Base-by-base conservation (phyloP, 2,797 vertebrate genomes). In the Diceros bicornis region DNA sequence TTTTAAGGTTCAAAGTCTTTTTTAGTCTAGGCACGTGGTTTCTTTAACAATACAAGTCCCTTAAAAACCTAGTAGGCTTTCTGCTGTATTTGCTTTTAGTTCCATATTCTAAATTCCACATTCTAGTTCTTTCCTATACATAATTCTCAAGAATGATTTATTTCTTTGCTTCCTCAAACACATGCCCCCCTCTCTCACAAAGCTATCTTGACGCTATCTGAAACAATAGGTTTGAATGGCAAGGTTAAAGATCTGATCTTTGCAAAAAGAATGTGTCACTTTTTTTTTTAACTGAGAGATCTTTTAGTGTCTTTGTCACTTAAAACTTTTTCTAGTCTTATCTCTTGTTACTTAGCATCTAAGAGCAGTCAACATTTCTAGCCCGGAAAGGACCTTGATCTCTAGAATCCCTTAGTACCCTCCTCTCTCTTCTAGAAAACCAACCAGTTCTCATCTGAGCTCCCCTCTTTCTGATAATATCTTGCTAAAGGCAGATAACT, bases 41-140 rank as follows among this genome's bases (percentile, higher is more conserved):
- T 89, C 37, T 59, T 37, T 78, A 77, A 81, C 61, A 66, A 10
- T 81, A 52, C 20, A 79, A 89, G 84, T 95, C 34, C 69, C 68
- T 92, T 68, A 27, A 41, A 57, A 94, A 91, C 7, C 12, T 82
- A 75, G 20, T 92, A 77, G 52, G 11, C 18, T 89, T 94, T 89
- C n/a, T 69, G n/a, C 57, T 68, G 6, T 85, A 85, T 78, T 85
- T 93, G 17, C 44, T 94, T 96, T 94, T 83, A 61, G 17, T 66
- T 83, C 75, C 44, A 57, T 55, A 69, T 74, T 90, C 23, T 90
- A 74, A 94, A 78, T 32, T 61, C 47, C 41, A 47, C 14, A 34
- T 34, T 83, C 7, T 61, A 71, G 44, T 41, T 92, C 59, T 93
- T 94, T 95, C 34, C 41, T 81, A 55, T 4, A 37, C 34, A 27